Conservation (phyloP, 2,797 vertebrate genomes). For the Bradypodion ventrale region DNA sequence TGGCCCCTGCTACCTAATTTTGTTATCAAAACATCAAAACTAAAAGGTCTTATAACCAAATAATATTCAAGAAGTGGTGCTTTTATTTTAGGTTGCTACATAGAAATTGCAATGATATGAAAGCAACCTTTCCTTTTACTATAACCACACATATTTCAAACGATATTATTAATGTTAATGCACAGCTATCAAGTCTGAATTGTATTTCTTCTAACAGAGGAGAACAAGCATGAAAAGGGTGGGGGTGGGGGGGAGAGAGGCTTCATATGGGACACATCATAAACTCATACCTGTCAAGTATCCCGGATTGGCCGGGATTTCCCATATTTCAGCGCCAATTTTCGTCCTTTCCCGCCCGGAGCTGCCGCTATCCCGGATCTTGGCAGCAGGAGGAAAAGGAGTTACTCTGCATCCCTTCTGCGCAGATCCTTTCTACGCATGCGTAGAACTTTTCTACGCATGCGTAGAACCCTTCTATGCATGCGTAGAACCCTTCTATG, state of each 20-base stretch:
- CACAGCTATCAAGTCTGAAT: constrained; percentile 12
- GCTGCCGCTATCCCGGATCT: too few relatives aligned
- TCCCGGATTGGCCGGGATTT: too few relatives aligned
- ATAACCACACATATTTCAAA: background rate
- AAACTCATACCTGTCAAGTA: too few relatives aligned
- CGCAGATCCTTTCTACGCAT: too few relatives aligned
- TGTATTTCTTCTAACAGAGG: constrained; percentile 6
- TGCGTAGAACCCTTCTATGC: too few relatives aligned
- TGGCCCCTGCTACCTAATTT: background rate
- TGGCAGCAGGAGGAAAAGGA: too few relatives aligned
- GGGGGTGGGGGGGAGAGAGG: background rate
- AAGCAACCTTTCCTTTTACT: background rate
- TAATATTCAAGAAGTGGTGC: background rate
- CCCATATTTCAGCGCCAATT: too few relatives aligned
- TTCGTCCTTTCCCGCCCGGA: too few relatives aligned
- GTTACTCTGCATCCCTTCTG: too few relatives aligned
- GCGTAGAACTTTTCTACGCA: too few relatives aligned
- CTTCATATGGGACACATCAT: background rate
- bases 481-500: too few relatives aligned
- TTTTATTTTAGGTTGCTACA: background rate
- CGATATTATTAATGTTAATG: background rate
- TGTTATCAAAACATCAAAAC: background rate
- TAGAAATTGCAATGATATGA: background rate
- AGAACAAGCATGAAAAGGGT: background rate
- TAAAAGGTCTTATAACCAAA: background rate